Conservation (phyloP, 2,797 vertebrate species). For the Pogonophryne albipinna region DNA sequence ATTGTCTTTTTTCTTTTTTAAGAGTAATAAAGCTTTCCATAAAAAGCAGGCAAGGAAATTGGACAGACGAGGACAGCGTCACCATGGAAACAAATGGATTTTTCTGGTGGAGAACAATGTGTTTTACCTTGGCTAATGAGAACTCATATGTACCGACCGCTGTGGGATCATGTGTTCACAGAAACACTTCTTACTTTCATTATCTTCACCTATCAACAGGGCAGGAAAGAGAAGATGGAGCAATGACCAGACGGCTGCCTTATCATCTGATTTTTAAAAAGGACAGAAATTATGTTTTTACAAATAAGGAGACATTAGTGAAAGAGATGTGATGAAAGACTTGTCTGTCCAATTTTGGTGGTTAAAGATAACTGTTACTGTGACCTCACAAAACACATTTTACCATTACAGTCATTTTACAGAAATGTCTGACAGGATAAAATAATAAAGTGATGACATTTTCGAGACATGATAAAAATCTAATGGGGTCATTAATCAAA, state of each 20-base stretch:
- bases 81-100: slow-evolving; percentile 77
- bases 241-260: slow-evolving; percentile 18
- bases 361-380: too few relatives aligned
- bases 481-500: too few relatives aligned
- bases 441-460: too few relatives aligned
- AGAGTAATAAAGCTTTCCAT: slow-evolving; percentile 72
- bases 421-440: too few relatives aligned
- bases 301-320: too few relatives aligned
- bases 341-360: too few relatives aligned
- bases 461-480: too few relatives aligned
- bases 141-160: slow-evolving; percentile 59
- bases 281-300: background rate
- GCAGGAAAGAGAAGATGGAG: slow-evolving; percentile 25
- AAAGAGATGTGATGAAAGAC: too few relatives aligned
- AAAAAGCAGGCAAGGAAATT: slow-evolving; percentile 75
- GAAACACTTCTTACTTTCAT: slow-evolving; percentile 47
- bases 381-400: too few relatives aligned
- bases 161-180: slow-evolving; percentile 55
- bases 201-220: slow-evolving; percentile 32
- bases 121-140: slow-evolving; percentile 70
- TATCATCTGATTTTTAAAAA: slow-evolving; percentile 23
- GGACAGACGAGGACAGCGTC: slow-evolving; percentile 55
- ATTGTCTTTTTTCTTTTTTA: background rate
- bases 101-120: slow-evolving; percentile 67
- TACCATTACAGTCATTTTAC: too few relatives aligned